These are phyloP conservation scores for Caenorhabditis uteleia DNA, from an alignment of 2,888 invertebrate genomes.

Conservation along the genomic window DNA sequence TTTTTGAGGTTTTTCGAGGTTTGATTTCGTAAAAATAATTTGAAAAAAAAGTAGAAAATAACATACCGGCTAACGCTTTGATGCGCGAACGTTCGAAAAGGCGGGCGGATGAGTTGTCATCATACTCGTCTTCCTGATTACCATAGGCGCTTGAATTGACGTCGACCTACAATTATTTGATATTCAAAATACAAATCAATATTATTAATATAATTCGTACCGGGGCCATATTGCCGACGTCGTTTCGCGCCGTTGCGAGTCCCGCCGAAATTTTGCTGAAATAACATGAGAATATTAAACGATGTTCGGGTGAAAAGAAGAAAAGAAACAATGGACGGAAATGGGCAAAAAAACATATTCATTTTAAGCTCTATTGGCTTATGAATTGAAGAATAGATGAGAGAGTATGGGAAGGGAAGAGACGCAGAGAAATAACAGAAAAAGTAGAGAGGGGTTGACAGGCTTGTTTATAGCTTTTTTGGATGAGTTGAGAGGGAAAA, in stretches of 20 bases:
- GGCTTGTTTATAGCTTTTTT: constrained; percentile 16
- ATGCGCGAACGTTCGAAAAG: constrained; percentile 98
- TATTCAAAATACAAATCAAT: background rate
- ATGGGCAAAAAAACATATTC: constrained; percentile 7
- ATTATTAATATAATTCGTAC: constrained; percentile 3
- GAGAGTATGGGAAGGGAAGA: constrained; percentile 15
- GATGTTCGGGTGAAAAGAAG: too few relatives aligned
- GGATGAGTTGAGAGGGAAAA: constrained; percentile 5
- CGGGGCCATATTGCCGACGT: constrained; percentile 45
- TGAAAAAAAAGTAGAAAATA: too few relatives aligned
- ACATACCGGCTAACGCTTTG: constrained; percentile 91
- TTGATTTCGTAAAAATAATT: too few relatives aligned
- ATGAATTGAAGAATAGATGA: constrained; percentile 33
- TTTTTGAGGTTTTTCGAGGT: too few relatives aligned
- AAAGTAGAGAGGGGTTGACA: constrained; percentile 1
- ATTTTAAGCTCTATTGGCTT: constrained; percentile 31
- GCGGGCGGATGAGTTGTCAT: constrained; percentile 98
- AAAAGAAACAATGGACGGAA: background rate
- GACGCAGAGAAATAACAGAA: constrained; percentile 24
- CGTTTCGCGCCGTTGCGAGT: constrained; percentile 44
- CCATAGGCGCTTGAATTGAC: constrained; percentile 42
- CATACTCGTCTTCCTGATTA: constrained; percentile 84
- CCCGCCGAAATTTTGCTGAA: constrained; percentile 48
- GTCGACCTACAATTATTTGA: constrained; percentile 28
- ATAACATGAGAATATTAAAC: constrained; percentile 8